phyloP scores from a whole-genome alignment of 2,113 vertebrate species.

The Dipodomys spectabilis region DNA sequence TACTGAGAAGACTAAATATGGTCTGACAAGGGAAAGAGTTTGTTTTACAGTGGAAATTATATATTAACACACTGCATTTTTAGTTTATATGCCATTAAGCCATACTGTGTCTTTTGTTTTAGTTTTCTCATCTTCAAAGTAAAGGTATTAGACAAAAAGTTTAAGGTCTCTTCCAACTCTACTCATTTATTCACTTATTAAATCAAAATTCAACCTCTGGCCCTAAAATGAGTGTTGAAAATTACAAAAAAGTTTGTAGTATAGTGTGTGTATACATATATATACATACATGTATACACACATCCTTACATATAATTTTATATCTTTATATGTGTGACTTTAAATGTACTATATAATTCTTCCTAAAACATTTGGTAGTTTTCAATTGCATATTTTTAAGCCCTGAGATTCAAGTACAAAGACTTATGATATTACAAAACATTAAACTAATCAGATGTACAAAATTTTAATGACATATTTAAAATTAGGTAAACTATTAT shows the following conservation, averaged over 20 bases:
- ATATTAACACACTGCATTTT: neutral
- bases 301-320: neutral
- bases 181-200: slow-evolving; percentile 8
- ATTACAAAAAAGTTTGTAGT: neutral
- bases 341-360: neutral
- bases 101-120: neutral
- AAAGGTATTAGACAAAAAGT: neutral
- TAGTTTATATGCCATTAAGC: neutral
- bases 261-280: neutral
- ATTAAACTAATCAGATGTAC: slow-evolving; percentile 16
- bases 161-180: neutral
- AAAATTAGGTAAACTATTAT: slow-evolving; percentile 41
- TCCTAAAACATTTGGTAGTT: slow-evolving; percentile 36
- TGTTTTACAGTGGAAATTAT: neutral
- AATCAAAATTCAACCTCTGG: slow-evolving; percentile 19
- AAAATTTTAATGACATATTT: slow-evolving; percentile 51
- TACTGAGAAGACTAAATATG: slow-evolving; percentile 4
- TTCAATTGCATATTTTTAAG: slow-evolving; percentile 46
- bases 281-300: too few relatives aligned
- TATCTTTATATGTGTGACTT: neutral
- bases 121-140: slow-evolving; percentile 6
- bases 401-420: neutral
- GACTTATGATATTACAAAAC: slow-evolving; percentile 15
- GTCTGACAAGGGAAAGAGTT: neutral
- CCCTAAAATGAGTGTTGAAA: neutral